phyloP scores from a whole-genome alignment of 2,113 vertebrate species.

The Grallaria varia region DNA sequence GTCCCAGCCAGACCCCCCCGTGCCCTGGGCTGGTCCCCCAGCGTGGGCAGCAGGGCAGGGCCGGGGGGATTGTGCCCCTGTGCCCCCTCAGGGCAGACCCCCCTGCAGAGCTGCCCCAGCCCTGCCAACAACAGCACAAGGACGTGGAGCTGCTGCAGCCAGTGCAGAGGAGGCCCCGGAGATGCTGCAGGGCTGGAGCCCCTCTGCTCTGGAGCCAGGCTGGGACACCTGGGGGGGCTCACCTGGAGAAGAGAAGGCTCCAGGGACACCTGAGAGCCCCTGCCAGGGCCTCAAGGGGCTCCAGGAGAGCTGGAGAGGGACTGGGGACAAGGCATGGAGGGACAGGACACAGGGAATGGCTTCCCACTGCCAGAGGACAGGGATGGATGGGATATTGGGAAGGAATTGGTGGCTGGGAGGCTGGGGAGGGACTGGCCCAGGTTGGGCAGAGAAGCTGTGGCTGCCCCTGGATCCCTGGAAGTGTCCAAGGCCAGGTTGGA shows the following conservation, averaged over 20 bases:
- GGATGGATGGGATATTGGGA: not conserved
- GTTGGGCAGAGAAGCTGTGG: not conserved
- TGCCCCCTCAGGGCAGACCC: too few species aligned
- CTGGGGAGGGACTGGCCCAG: not conserved
- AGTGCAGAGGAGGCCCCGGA: not conserved
- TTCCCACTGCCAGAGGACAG: not conserved
- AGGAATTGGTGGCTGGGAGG: not conserved
- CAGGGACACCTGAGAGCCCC: not conserved
- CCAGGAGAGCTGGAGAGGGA: not conserved
- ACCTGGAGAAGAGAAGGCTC: not conserved
- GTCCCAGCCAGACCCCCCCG: too few species aligned
- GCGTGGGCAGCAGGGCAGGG: accelerated
- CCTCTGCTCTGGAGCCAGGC: too few species aligned
- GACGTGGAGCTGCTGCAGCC: not conserved
- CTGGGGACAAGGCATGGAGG: not conserved
- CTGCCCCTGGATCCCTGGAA: not conserved
- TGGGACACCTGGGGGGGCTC: too few species aligned
- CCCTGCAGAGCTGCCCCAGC: not conserved
- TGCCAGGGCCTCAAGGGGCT: not conserved
- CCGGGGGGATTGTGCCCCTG: not conserved
- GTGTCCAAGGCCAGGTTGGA: accelerated
- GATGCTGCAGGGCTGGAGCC: too few species aligned
- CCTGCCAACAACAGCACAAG: not conserved
- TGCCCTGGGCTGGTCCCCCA: too few species aligned
- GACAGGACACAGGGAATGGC: not conserved